Evolutionary conservation across 1,140 invertebrate genomes (phyloP), one percentile per base, ranked within the genome.

Genomic region (Berghia stephanieae): DNA sequence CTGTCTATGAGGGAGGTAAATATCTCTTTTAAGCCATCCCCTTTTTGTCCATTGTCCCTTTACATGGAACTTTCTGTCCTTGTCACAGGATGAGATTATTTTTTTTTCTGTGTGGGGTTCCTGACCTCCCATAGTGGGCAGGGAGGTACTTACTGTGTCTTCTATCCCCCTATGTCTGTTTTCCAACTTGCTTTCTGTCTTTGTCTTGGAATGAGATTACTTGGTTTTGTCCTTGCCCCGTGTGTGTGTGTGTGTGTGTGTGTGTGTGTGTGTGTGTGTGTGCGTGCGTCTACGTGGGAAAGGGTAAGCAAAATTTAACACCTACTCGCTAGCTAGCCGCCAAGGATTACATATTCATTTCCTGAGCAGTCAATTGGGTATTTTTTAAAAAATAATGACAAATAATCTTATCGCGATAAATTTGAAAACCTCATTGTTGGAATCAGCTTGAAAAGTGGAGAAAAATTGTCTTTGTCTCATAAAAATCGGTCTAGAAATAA

Each of bases 201-300:
- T 31, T 16, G 57, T 63, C 57, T 63, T 16, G 18, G 8, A 16
- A 31, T 63, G n/a, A n/a, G n/a, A n/a, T n/a, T n/a, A n/a, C n/a
- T n/a, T n/a, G n/a, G n/a, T n/a, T n/a, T n/a, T n/a, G n/a, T n/a
- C n/a, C 57, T 63, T 16, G 18, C 57, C 34, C 18, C 34, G 18
- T 63, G 57, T 63, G 8, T 63, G 57, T 63, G 8, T 63, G 57
- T 63, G 18, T 63, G 57, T 63, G 8, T 63, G 10, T 63, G 34
- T 16, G 57, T 63, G 57, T 10, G 27, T 63, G 57, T 10, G 57
- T 27, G 18, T 63, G 57, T 63, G 10, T 63, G 57, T 63, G 18
- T 63, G 27, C 27, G 18, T 63, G 27, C 27, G 8, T 27, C 10
- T 63, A 10, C n/a, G n/a, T n/a, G n/a, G n/a, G n/a, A n/a, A n/a